Evolutionary conservation across 2,797 vertebrate species (phyloP), one percentile per base, ranked within the genome.

Genomic region (Fratercula arctica): DNA sequence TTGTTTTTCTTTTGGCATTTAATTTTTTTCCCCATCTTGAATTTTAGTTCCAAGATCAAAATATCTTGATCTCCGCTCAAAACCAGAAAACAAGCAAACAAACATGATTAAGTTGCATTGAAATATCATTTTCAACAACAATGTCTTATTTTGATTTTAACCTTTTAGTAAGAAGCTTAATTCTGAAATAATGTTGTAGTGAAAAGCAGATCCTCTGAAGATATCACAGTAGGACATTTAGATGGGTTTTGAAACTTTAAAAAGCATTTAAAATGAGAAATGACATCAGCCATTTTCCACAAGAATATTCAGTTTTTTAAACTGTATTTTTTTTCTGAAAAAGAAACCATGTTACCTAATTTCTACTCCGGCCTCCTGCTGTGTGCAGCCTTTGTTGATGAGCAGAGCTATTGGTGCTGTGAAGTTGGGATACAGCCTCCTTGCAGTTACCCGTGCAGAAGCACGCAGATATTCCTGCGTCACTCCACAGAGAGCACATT

Each of bases 271-370:
- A 37, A 73, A 11, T 54, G 68, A 37, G 43, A 85, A 91, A 85
- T 87, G 5, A 68, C 41, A 39, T 85, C 81, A 85, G 33, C 53
- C 20, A 6, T 74, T 95, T 95, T 92, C 6, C 31, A 83, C 64
- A 72, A 46, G 17, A 95, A 79, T 82, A 82, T 67, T 92, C 63
- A 29, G 6, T 79, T 93, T 73, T 91, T 29, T 43, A 46, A 72
- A 68, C 25, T 45, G 20, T 0, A 4, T 13, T 31, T 10, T 11
- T 53, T 67, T 53, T 29, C 12, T 51, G 26, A 17, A 60, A 28
- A 0, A 17, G 61, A 45, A 41, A 0, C 19, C 4, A 0, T 4
- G 13, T n/a, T 89, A 37, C 53, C 61, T 75, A 46, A 6, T 83
- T 83, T 76, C 64, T 60, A 3, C 48, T 56, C 25, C 6, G 64